These are phyloP conservation scores for Acrocyrtus sp. DNA, from an alignment of 2,888 invertebrate species.

Conservation along the genomic window DNA sequence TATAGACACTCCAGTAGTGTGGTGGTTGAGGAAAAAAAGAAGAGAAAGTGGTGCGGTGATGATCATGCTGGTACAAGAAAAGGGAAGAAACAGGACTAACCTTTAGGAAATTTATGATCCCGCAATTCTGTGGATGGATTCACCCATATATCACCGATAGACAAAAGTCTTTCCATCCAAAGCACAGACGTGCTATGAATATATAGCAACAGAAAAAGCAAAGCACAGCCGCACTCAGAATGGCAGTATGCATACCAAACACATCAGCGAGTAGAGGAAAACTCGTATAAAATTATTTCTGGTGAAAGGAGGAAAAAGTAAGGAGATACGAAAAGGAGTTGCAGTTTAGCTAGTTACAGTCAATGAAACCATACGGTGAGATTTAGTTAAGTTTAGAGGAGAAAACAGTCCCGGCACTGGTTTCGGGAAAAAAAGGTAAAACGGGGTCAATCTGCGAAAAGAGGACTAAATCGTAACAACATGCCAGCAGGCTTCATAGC, in stretches of 20 bases:
- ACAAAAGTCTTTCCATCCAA: conserved; percentile 53
- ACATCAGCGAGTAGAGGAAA: neutral
- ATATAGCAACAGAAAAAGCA: neutral
- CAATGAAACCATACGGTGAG: neutral
- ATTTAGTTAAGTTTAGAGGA: too few species aligned
- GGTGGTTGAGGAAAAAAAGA: neutral
- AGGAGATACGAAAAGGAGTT: neutral
- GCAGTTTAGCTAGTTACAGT: neutral
- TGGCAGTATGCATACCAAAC: neutral
- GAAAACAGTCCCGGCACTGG: too few species aligned
- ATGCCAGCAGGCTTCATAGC: too few species aligned
- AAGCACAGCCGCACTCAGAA: neutral
- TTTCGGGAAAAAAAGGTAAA: too few species aligned
- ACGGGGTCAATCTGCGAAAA: too few species aligned
- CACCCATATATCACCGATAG: conserved; percentile 59
- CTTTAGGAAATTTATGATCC: conserved; percentile 60
- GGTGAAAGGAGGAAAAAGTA: neutral
- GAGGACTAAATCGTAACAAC: too few species aligned
- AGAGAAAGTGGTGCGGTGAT: conserved; percentile 14
- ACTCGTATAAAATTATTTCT: neutral
- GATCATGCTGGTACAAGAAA: conserved; percentile 37
- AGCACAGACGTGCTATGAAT: conserved; percentile 56
- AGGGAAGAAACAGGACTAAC: conserved; percentile 51
- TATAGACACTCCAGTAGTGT: too few species aligned
- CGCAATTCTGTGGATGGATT: conserved; percentile 57